These are phyloP conservation scores for Platyscapa corneri DNA, from an alignment of 1,140 invertebrate genomes.

Conservation along the genomic window DNA sequence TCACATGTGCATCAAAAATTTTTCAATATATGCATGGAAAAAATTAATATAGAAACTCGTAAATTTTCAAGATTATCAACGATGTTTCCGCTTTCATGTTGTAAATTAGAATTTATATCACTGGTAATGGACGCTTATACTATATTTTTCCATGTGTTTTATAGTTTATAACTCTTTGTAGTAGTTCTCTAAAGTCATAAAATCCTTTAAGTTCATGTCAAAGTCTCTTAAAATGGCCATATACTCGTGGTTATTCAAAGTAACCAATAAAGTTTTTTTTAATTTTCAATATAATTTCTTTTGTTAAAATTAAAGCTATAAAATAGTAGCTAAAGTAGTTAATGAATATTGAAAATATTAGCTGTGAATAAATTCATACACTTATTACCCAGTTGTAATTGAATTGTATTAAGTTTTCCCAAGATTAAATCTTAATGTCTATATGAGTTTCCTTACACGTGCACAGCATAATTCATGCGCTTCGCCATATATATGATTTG, in stretches of 20 bases:
- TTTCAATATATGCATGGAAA: background rate
- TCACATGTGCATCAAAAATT: background rate
- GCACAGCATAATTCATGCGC: background rate
- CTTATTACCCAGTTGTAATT: background rate
- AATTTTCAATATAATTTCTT: background rate
- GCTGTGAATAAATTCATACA: background rate
- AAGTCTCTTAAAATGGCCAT: background rate
- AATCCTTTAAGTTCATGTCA: conserved; percentile 9
- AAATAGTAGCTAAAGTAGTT: background rate
- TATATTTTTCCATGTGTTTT: conserved; percentile 4
- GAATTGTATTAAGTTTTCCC: background rate
- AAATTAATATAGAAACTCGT: conserved; percentile 13
- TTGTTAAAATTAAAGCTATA: background rate
- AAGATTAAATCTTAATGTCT: background rate
- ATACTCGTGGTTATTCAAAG: background rate
- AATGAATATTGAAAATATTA: background rate
- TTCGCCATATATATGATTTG: background rate
- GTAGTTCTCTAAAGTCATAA: conserved; percentile 8
- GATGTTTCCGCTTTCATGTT: background rate
- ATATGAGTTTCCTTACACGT: background rate
- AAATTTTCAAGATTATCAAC: conserved; percentile 21
- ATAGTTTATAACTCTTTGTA: conserved; percentile 17
- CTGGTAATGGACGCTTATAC: conserved; percentile 16
- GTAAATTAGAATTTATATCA: conserved; percentile 20
- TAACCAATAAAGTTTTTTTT: background rate